Evolutionary conservation across 2,888 invertebrate species (phyloP).

Genomic region (Labia minor): DNA sequence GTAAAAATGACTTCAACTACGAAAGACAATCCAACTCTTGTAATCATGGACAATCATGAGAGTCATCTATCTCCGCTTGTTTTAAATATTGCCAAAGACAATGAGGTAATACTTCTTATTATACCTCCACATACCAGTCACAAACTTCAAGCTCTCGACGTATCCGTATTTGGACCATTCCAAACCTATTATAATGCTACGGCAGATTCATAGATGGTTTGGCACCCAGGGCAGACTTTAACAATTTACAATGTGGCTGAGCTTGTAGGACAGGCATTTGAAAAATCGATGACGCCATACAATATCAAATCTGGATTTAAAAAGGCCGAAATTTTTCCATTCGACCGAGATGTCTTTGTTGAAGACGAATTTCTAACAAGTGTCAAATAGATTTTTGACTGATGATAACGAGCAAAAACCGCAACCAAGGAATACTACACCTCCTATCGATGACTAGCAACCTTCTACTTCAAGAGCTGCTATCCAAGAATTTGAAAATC

Average conservation of each 20-base stretch:
- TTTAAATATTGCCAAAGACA: conserved; percentile 30
- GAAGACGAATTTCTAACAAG: not conserved
- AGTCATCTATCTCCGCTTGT: conserved; percentile 25
- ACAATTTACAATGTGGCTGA: not conserved
- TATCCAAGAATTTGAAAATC: too few relatives aligned
- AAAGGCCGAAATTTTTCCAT: not conserved
- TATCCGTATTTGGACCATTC: conserved; percentile 16
- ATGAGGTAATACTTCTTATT: conserved; percentile 32
- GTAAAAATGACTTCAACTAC: conserved; percentile 21
- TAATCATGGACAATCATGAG: conserved; percentile 28
- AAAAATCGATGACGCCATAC: not conserved
- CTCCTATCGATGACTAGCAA: too few relatives aligned
- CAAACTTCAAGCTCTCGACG: conserved; percentile 32
- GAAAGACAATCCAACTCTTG: conserved; percentile 24
- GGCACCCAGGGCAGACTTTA: not conserved
- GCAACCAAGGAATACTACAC: too few relatives aligned
- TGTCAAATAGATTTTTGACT: too few relatives aligned
- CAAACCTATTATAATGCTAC: not conserved
- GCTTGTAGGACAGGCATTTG: not conserved
- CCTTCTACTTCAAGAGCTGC: too few relatives aligned
- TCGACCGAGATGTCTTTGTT: not conserved
- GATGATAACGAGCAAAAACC: too few relatives aligned
- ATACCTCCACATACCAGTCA: conserved; percentile 34
- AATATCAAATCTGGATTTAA: conserved; percentile 5
- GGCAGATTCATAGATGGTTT: not conserved